A percentile compares a stretch with the other conserved stretches of the same genome.
These are phyloP conservation scores for Bos javanicus DNA, from an alignment of 2,113 vertebrate species.

Conservation along the genomic window DNA sequence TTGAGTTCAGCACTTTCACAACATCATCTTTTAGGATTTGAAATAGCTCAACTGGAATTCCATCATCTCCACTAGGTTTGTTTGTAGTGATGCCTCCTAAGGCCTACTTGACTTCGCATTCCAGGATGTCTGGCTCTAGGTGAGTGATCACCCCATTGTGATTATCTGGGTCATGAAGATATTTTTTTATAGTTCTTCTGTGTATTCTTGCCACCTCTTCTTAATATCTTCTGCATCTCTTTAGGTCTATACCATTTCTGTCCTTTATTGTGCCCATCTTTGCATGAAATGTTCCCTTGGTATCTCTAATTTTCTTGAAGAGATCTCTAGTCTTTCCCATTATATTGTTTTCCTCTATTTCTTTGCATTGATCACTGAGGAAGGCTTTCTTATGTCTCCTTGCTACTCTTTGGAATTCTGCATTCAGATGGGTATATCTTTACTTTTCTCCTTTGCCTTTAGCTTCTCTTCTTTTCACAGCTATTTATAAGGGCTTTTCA, in stretches of 20 bases:
- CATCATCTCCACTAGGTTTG: background rate
- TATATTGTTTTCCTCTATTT: background rate
- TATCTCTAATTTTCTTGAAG: background rate
- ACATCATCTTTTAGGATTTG: background rate
- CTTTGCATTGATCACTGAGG: background rate
- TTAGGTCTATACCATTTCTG: background rate
- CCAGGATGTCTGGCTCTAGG: background rate
- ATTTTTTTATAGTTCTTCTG: background rate
- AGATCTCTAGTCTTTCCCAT: background rate
- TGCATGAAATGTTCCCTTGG: background rate
- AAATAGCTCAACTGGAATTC: background rate
- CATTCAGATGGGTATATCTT: background rate
- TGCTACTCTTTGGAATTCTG: background rate
- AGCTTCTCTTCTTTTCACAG: background rate
- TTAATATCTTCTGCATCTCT: background rate
- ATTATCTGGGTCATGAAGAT: background rate
- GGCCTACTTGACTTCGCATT: background rate
- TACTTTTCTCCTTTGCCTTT: background rate
- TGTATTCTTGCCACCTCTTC: background rate
- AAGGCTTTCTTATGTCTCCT: background rate
- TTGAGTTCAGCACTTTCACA: background rate
- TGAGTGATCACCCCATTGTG: background rate
- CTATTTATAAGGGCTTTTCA: background rate
- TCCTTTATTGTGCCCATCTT: background rate
- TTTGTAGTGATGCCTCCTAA: background rate